A percentile compares a stretch with the other conserved stretches of the same genome.
Conservation (phyloP, 2,113 vertebrate genomes). For the Heliornis fulica region DNA sequence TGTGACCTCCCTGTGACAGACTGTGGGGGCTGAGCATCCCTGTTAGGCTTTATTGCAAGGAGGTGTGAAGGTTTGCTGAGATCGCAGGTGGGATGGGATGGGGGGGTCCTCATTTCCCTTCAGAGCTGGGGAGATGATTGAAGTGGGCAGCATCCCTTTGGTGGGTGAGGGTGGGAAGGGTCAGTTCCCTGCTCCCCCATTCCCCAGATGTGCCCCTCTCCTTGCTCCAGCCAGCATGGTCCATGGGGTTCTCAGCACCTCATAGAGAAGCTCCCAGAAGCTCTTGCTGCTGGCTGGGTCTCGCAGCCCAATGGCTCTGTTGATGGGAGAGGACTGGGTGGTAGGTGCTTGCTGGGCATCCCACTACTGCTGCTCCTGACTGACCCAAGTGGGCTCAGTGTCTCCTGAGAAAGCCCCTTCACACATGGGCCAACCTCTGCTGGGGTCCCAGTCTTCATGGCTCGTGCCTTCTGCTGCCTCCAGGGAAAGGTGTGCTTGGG, state of each 20-base stretch:
- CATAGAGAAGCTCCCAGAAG: rapidly evolving
- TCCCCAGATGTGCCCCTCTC: rapidly evolving
- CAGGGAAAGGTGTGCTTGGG: rapidly evolving
- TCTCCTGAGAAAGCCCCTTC: neutral
- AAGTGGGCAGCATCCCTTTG: neutral
- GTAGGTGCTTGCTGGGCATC: neutral
- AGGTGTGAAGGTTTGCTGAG: conserved; percentile 22
- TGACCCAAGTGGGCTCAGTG: rapidly evolving
- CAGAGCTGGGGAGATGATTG: neutral
- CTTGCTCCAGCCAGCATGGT: rapidly evolving
- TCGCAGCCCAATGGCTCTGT: neutral
- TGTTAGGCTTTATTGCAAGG: neutral
- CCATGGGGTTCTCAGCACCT: neutral
- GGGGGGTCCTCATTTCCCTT: neutral
- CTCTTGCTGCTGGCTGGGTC: neutral
- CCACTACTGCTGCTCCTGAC: neutral
- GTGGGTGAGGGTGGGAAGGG: neutral
- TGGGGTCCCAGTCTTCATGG: neutral
- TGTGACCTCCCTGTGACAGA: neutral
- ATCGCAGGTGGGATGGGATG: neutral
- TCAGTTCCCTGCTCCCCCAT: neutral
- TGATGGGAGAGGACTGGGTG: neutral
- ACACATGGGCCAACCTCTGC: rapidly evolving
- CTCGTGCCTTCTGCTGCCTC: neutral
- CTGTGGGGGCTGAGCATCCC: neutral